Conservation (phyloP, 2,797 vertebrate species). For the Fistularia commersonii region DNA sequence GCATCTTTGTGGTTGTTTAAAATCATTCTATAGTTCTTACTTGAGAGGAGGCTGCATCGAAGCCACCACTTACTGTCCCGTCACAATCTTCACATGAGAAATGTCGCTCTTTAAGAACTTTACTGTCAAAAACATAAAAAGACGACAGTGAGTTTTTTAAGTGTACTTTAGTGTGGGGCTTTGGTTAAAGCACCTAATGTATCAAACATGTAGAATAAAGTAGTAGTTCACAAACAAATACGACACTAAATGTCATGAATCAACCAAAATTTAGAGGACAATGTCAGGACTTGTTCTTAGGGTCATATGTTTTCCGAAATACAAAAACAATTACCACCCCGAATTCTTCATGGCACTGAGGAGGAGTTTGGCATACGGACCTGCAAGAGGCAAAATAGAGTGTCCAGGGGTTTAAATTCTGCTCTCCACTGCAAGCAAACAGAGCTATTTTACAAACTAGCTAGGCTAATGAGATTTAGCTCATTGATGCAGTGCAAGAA, state of each 20-base stretch:
- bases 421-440: too few species aligned
- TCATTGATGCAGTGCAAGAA: not conserved
- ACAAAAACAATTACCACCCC: slow-evolving; percentile 76
- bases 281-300: not conserved
- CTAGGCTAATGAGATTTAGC: not conserved
- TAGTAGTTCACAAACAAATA: too few species aligned
- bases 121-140: slow-evolving; percentile 66
- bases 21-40: slow-evolving; percentile 56
- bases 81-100: slow-evolving; percentile 95
- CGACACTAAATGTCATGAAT: too few species aligned
- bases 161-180: not conserved
- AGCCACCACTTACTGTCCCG: slow-evolving; percentile 89
- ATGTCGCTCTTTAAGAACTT: slow-evolving; percentile 85
- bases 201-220: too few species aligned
- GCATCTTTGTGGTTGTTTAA: accelerated
- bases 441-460: too few species aligned
- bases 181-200: too few species aligned
- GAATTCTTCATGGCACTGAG: slow-evolving; percentile 91
- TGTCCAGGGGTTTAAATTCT: too few species aligned
- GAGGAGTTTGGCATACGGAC: slow-evolving; percentile 90
- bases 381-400: slow-evolving; percentile 60
- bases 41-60: slow-evolving; percentile 89
- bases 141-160: not conserved
- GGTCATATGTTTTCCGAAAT: not conserved
- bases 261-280: not conserved